Percentiles rank a stretch among this genome's conserved stretches.
phyloP scores from a whole-genome alignment of 1,140 invertebrate species.

The Pogonomyrmex californicus region DNA sequence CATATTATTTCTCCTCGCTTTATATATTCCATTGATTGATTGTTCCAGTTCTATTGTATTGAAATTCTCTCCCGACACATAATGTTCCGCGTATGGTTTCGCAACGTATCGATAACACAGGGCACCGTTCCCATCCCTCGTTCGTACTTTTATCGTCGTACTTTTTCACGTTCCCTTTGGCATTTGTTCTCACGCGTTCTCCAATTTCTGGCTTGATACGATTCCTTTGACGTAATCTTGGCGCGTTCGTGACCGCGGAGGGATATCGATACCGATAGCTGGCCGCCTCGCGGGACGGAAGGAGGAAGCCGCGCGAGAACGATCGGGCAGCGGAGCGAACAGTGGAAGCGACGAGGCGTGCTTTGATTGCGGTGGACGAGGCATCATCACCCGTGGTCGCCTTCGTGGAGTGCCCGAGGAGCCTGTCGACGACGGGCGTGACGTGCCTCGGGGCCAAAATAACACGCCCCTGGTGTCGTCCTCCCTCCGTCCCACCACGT shows the following conservation, averaged over 20 bases:
- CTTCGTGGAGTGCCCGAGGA: constrained; percentile 65
- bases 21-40: not conserved
- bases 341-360: constrained; percentile 80
- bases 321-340: constrained; percentile 62
- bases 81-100: not conserved
- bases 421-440: constrained; percentile 76
- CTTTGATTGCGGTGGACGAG: constrained; percentile 80
- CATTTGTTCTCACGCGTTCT: constrained; percentile 12
- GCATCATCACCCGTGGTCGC: constrained; percentile 83
- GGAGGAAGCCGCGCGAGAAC: constrained; percentile 65
- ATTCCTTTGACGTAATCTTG: constrained; percentile 42
- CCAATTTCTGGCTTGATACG: constrained; percentile 16
- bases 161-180: not conserved
- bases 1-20: not conserved
- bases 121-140: not conserved
- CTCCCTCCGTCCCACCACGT: constrained; percentile 2
- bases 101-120: not conserved
- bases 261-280: constrained; percentile 38
- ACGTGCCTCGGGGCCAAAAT: constrained; percentile 80
- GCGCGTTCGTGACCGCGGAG: constrained; percentile 40
- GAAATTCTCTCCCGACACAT: not conserved
- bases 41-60: not conserved
- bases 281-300: constrained; percentile 37
- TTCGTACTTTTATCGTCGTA: not conserved
- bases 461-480: constrained; percentile 72